phyloP scores from a whole-genome alignment of 2,797 vertebrate genomes.

The Rhynchotus rufescens region DNA sequence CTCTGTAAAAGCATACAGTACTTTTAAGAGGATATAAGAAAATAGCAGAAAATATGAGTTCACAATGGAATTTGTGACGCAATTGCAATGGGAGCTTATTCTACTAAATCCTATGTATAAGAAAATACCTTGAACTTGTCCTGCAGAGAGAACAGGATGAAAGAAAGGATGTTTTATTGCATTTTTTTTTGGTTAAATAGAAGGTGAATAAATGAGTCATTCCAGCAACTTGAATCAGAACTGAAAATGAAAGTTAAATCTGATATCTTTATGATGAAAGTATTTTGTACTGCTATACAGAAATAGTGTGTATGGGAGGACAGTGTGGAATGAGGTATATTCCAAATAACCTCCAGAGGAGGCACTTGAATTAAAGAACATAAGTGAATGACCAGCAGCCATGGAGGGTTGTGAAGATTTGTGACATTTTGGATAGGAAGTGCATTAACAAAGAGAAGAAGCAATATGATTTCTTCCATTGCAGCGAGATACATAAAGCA shows the following conservation, averaged over 20 bases:
- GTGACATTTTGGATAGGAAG: not conserved
- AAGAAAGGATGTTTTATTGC: not conserved
- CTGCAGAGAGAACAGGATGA: not conserved
- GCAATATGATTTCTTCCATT: not conserved
- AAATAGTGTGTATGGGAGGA: not conserved
- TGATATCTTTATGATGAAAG: not conserved
- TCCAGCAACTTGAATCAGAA: not conserved
- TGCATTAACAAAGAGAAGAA: not conserved
- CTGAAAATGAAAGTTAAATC: not conserved
- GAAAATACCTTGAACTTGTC: not conserved
- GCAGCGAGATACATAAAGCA: not conserved
- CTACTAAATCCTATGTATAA: not conserved
- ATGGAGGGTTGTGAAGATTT: not conserved
- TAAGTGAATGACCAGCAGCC: not conserved
- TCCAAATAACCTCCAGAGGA: not conserved
- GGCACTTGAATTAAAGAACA: slow-evolving; percentile 10
- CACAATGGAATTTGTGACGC: not conserved
- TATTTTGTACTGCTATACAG: not conserved
- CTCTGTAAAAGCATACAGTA: not conserved
- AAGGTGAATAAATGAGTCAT: not conserved
- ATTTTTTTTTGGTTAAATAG: not conserved
- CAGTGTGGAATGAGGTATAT: not conserved
- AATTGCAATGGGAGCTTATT: not conserved
- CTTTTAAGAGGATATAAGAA: not conserved
- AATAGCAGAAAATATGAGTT: not conserved